These are phyloP conservation scores for Capitella teleta DNA, from an alignment of 1,140 invertebrate species.

Conservation along the genomic window DNA sequence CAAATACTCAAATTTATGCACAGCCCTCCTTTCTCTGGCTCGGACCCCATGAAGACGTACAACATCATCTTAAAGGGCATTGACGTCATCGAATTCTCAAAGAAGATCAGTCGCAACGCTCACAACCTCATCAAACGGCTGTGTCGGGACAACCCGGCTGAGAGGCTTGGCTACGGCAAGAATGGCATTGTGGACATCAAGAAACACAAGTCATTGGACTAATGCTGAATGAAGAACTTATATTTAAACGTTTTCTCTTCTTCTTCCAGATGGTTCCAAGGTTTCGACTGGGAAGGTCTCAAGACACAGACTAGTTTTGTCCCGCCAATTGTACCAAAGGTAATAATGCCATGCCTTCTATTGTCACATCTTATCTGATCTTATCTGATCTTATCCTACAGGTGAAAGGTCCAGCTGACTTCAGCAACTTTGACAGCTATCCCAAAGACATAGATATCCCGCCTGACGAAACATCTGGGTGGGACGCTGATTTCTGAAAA, in stretches of 20 bases:
- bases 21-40: conserved; percentile 87
- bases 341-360: conserved; percentile 11
- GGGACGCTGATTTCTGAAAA: conserved; percentile 41
- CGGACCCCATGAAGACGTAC: conserved; percentile 98
- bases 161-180: conserved; percentile 89
- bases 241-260: not conserved
- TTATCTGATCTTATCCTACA: conserved; percentile 6
- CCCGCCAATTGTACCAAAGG: conserved; percentile 34
- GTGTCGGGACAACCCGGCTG: conserved; percentile 81
- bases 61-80: conserved; percentile 98
- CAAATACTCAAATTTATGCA: no score
- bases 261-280: conserved; percentile 91
- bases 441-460: conserved; percentile 39
- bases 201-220: conserved; percentile 92
- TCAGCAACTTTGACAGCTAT: conserved; percentile 40
- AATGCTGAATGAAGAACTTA: not conserved
- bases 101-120: conserved; percentile 34
- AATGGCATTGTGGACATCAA: conserved; percentile 96
- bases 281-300: conserved; percentile 99
- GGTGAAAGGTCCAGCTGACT: conserved; percentile 19
- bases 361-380: not conserved
- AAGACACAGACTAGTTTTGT: conserved; percentile 34
- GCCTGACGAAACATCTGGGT: conserved; percentile 40
- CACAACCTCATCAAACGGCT: conserved; percentile 40
- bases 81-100: conserved; percentile 61